phyloP scores from a whole-genome alignment of 2,797 vertebrate genomes.

The Onychomys leucogaster region DNA sequence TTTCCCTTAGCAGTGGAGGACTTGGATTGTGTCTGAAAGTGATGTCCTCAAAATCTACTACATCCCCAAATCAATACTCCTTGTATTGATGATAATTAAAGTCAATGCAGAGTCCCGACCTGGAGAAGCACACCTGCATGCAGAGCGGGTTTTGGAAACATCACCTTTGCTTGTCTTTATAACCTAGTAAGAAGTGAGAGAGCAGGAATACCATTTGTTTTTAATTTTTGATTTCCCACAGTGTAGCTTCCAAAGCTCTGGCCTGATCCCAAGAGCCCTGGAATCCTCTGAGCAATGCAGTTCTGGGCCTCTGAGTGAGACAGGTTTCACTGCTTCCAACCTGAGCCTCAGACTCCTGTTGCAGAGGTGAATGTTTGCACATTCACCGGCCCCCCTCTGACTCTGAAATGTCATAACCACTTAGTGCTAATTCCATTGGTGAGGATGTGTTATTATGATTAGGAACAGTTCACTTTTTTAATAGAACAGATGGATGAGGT shows the following conservation, averaged over 20 bases:
- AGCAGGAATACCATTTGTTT: no score
- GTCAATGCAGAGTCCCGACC: not conserved
- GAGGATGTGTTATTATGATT: not conserved
- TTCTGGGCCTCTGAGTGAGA: not conserved
- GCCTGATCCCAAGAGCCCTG: not conserved
- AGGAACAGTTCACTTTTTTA: slow-evolving; percentile 49
- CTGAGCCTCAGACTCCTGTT: not conserved
- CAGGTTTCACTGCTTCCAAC: not conserved
- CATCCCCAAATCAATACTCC: not conserved
- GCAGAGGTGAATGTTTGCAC: not conserved
- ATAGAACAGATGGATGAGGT: slow-evolving; percentile 57
- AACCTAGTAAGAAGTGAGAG: not conserved
- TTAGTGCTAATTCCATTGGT: slow-evolving; percentile 42
- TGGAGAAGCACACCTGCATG: not conserved
- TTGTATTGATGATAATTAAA: not conserved
- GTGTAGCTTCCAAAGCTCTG: not conserved
- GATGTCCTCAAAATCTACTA: not conserved
- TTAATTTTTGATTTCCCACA: not conserved
- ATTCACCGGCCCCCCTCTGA: not conserved
- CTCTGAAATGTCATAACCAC: slow-evolving; percentile 17
- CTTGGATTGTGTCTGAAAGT: not conserved
- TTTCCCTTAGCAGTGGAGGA: not conserved
- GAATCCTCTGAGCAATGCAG: not conserved
- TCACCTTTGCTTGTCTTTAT: not conserved
- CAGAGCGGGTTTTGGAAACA: not conserved